phyloP scores from a whole-genome alignment of 2,888 invertebrate species.

The Flabesymbios commensalis region DNA sequence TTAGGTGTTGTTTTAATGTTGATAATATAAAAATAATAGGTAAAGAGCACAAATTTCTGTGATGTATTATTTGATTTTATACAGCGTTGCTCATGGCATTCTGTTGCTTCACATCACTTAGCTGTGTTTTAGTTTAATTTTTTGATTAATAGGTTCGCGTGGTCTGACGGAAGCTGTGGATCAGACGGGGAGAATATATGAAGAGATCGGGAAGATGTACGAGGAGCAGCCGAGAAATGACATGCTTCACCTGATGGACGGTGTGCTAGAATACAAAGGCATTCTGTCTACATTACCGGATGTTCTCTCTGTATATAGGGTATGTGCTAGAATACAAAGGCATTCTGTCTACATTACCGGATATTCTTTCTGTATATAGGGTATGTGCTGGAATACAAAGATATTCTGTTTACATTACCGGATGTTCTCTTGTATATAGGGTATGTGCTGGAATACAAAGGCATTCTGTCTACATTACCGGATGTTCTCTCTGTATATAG shows the following conservation, averaged over 20 bases:
- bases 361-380: slow-evolving; percentile 19
- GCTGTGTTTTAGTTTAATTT: neutral
- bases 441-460: slow-evolving; percentile 93
- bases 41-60: neutral
- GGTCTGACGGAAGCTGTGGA: slow-evolving; percentile 77
- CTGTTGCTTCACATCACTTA: neutral
- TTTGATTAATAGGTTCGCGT: slow-evolving; percentile 32
- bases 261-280: slow-evolving; percentile 91
- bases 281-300: slow-evolving; percentile 89
- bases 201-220: slow-evolving; percentile 84
- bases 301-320: slow-evolving; percentile 82
- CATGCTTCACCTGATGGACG: slow-evolving; percentile 83
- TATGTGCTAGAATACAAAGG: too few relatives aligned
- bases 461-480: slow-evolving; percentile 86
- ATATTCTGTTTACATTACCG: too few relatives aligned
- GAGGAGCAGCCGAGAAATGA: slow-evolving; percentile 74
- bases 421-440: too few relatives aligned
- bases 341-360: too few relatives aligned
- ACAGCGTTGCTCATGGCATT: neutral
- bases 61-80: neutral
- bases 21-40: neutral
- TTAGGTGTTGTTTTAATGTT: neutral
- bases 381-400: slow-evolving; percentile 16
- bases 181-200: slow-evolving; percentile 85
- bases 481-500: slow-evolving; percentile 85